These are phyloP conservation scores for Tringa solitaria DNA, from an alignment of 2,113 vertebrate genomes.

Conservation along the genomic window DNA sequence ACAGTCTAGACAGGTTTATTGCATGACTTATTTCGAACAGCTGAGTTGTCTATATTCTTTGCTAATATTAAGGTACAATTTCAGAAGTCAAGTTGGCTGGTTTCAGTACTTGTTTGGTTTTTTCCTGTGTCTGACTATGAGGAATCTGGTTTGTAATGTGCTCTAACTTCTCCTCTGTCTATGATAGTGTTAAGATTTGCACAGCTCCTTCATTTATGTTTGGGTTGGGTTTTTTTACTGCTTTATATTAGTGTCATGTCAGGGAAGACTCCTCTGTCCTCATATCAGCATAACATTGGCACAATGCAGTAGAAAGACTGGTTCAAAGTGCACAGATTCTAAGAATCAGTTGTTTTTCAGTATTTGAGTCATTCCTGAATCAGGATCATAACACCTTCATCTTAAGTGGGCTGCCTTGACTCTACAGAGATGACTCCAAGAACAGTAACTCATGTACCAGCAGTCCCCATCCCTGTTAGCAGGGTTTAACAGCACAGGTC, in stretches of 20 bases:
- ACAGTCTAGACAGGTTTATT: neutral
- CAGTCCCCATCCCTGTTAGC: neutral
- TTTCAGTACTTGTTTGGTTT: neutral
- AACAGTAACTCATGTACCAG: neutral
- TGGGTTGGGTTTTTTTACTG: neutral
- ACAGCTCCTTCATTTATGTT: neutral
- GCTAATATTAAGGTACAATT: neutral
- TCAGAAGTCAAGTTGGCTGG: neutral
- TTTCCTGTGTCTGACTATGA: neutral
- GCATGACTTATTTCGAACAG: neutral
- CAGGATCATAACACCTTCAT: neutral
- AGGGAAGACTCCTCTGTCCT: neutral
- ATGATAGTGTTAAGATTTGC: neutral
- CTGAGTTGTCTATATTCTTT: neutral
- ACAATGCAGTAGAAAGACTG: neutral
- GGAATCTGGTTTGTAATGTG: neutral
- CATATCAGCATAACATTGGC: neutral
- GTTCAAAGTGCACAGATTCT: neutral
- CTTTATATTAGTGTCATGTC: neutral
- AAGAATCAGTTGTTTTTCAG: neutral
- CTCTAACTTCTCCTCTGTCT: neutral
- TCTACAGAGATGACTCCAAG: neutral
- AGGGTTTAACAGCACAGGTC: neutral
- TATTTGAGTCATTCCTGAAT: neutral
- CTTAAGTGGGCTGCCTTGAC: neutral